Percentiles rank a stretch among this genome's conserved stretches.
Evolutionary conservation across 2,888 invertebrate genomes (phyloP).

Genomic region (Peribatodes rhomboidaria): DNA sequence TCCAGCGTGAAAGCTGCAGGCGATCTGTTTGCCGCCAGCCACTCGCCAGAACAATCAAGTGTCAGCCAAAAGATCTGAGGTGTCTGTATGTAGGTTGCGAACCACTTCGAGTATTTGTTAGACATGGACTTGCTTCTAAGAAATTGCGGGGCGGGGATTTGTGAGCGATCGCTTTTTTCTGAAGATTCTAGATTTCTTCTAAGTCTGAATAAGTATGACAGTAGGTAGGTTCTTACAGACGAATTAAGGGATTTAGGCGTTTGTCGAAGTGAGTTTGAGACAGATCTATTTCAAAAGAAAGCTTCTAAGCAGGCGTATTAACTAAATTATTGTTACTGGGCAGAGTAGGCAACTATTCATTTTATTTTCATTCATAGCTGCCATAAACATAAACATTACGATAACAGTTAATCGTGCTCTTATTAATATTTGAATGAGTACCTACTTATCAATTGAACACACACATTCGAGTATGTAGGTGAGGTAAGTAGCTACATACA

Average conservation of each 20-base stretch:
- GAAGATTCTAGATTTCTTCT: constrained; percentile 2
- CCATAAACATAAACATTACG: too few species aligned
- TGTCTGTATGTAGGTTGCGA: constrained; percentile 35
- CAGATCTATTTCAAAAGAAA: constrained; percentile 4
- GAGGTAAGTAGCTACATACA: too few species aligned
- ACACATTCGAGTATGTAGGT: too few species aligned
- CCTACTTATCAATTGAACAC: too few species aligned
- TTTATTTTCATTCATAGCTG: too few species aligned
- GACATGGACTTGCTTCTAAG: constrained; percentile 19
- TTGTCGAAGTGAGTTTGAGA: not conserved
- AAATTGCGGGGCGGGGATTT: not conserved
- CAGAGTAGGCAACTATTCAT: too few species aligned
- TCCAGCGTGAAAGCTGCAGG: constrained; percentile 72
- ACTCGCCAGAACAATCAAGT: constrained; percentile 67
- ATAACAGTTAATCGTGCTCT: too few species aligned
- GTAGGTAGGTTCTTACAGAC: not conserved
- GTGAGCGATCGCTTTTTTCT: not conserved
- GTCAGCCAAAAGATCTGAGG: constrained; percentile 56
- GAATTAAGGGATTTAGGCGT: not conserved
- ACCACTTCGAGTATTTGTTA: constrained; percentile 20
- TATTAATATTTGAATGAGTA: too few species aligned
- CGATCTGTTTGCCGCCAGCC: constrained; percentile 72
- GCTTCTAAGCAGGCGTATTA: not conserved
- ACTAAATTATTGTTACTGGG: too few species aligned
- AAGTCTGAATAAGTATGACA: not conserved